Evolutionary conservation across 2,888 invertebrate genomes (phyloP), one percentile per base, ranked within the genome.

Genomic region (Thelaira solivaga): DNA sequence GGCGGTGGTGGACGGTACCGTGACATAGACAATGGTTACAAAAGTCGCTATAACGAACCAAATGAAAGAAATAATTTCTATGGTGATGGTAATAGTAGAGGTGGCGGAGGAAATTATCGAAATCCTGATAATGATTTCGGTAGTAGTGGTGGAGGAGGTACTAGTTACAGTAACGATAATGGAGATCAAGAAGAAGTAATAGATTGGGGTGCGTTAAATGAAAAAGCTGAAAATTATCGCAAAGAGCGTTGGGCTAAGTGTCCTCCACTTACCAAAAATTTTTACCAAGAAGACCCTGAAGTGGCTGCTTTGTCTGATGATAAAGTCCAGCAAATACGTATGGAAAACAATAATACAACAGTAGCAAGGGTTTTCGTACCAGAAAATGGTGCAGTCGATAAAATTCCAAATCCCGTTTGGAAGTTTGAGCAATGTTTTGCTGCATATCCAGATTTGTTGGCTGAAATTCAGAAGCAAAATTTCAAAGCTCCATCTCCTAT

Each of bases 401-500:
- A 84, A 0, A 88, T 89, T 71, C 89, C 89, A 0, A 89, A 89
- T 84, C 89, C 89, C 0, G 80, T 89, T 1, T 87, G 90, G 82
- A 93, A 92, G 36, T 98, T 98, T 89, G 93, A 95, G 82, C 95
- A 97, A 83, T 94, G 95, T 55, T 96, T 95, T 85, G 90, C 91
- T 77, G 88, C 92, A 65, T 97, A 95, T 88, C 97, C 97, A 5
- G 96, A 96, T 83, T 93, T 98, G 64, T 85, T 98, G 80, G 90
- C 89, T 0, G 95, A 96, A 90, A 94, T 98, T 51, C 87, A 90
- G 55, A 95, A 95, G 82, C 95, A 95, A 81, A 93, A 93, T 0
- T 98, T 98, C 86, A 88, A 88, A 22, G 92, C 91, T 76, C 98
- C 98, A 0, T 95, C 96, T 0, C 98, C 98, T 0, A 97, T 98